A percentile compares a stretch with the other conserved stretches of the same genome.
These are phyloP conservation scores for Eudemis profundana DNA, from an alignment of 2,888 invertebrate genomes.

Conservation along the genomic window DNA sequence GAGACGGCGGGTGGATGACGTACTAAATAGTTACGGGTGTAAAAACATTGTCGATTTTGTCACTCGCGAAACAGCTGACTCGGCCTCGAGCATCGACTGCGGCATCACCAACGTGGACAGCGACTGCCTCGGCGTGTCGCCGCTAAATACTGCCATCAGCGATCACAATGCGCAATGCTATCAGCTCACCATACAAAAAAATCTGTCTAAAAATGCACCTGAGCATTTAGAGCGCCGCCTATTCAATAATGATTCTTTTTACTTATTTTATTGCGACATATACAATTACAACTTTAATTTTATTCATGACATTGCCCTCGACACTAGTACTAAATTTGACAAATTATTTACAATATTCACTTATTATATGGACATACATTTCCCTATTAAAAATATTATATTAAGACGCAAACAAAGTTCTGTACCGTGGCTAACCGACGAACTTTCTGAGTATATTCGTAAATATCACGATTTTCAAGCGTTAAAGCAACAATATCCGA, in stretches of 20 bases:
- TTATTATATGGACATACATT: constrained; percentile 4
- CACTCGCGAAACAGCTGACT: constrained; percentile 2
- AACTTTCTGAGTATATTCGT: neutral
- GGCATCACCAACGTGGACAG: neutral
- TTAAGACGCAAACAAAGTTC: neutral
- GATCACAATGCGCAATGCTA: constrained; percentile 2
- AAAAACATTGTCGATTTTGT: neutral
- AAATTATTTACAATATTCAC: constrained; percentile 4
- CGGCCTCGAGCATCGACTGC: constrained; percentile 8
- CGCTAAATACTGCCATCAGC: constrained; percentile 1
- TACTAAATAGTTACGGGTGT: neutral
- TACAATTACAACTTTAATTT: constrained; percentile 9
- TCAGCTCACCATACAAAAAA: neutral
- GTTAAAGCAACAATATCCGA: too few relatives aligned
- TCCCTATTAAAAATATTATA: constrained; percentile 42
- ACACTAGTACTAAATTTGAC: neutral
- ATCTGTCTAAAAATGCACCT: neutral
- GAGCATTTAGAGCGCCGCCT: neutral
- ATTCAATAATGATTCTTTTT: neutral
- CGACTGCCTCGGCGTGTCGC: neutral
- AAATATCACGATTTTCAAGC: neutral
- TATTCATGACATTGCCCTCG: neutral
- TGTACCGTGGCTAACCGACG: neutral
- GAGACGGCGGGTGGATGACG: neutral
- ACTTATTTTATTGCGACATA: constrained; percentile 1